phyloP scores from a whole-genome alignment of 2,113 vertebrate genomes.

The Sclerurus mexicanus region DNA sequence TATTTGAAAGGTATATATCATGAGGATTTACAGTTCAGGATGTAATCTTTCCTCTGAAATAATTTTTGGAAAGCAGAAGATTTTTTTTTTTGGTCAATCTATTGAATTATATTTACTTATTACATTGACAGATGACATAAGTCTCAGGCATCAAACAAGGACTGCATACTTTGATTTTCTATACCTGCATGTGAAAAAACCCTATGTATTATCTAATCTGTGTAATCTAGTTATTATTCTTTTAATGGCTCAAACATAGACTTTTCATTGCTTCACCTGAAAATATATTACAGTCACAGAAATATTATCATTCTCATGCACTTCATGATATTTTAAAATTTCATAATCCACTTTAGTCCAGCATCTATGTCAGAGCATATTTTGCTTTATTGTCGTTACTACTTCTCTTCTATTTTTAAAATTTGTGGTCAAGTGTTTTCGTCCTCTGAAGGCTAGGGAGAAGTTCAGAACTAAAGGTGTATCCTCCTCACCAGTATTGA shows the following conservation, averaged over 20 bases:
- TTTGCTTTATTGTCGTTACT: background rate
- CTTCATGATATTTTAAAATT: background rate
- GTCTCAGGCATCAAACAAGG: background rate
- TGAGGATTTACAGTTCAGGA: background rate
- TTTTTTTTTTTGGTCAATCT: background rate
- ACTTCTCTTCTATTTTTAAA: background rate
- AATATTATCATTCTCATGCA: background rate
- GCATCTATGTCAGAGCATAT: background rate
- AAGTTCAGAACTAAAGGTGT: background rate
- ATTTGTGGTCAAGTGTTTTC: background rate
- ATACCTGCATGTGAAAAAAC: background rate
- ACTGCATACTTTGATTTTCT: background rate
- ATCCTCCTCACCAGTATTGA: fast-evolving
- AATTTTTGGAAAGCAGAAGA: background rate
- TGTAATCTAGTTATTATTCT: background rate
- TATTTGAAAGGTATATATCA: background rate
- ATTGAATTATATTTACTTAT: background rate
- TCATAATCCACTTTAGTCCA: background rate
- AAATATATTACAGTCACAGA: background rate
- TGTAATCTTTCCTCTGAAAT: background rate
- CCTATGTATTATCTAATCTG: background rate
- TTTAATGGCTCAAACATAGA: background rate
- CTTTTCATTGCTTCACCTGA: background rate
- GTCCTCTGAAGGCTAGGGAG: background rate
- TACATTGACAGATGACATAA: background rate